Evolutionary conservation across 2,797 vertebrate genomes (phyloP).

Genomic region (Sebastes alutus): DNA sequence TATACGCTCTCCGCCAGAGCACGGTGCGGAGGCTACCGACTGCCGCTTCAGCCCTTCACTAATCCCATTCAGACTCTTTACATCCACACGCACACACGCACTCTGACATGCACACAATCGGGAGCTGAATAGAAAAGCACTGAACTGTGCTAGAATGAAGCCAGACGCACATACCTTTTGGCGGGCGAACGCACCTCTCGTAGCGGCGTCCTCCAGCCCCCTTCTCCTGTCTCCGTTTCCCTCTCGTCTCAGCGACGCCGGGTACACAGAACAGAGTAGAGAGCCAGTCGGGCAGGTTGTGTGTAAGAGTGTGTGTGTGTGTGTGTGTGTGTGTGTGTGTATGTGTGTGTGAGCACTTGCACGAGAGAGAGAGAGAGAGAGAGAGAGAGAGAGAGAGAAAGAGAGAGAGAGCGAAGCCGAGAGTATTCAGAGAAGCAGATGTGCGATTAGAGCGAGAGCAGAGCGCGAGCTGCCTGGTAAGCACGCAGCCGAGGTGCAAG

Average conservation of each 20-base stretch:
- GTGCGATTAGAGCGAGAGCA: constrained; percentile 59
- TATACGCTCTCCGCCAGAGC: constrained; percentile 71
- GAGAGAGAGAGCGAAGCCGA: not conserved
- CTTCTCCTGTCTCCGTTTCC: constrained; percentile 77
- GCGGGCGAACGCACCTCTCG: constrained; percentile 35
- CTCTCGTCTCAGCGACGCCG: constrained; percentile 84
- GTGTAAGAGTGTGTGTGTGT: constrained; percentile 63
- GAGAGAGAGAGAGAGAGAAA: not conserved
- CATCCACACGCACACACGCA: constrained; percentile 25
- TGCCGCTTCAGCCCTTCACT: constrained; percentile 76
- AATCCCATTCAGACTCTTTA: constrained; percentile 87
- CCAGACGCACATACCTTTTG: constrained; percentile 85
- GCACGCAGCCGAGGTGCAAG: constrained; percentile 63
- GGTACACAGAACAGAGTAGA: constrained; percentile 49
- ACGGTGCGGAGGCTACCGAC: constrained; percentile 76
- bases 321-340: constrained; percentile 7
- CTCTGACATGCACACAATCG: constrained; percentile 54
- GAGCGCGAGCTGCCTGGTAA: constrained; percentile 52
- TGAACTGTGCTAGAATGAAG: constrained; percentile 80
- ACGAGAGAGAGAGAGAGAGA: not conserved
- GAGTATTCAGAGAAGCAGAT: constrained; percentile 52
- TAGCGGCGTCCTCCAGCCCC: constrained; percentile 40
- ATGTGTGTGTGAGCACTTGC: too few relatives aligned
- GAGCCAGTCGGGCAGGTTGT: constrained; percentile 83
- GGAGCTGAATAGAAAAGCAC: constrained; percentile 52